These are phyloP conservation scores for Xylota sylvarum DNA, from an alignment of 2,888 invertebrate species.

Conservation along the genomic window DNA sequence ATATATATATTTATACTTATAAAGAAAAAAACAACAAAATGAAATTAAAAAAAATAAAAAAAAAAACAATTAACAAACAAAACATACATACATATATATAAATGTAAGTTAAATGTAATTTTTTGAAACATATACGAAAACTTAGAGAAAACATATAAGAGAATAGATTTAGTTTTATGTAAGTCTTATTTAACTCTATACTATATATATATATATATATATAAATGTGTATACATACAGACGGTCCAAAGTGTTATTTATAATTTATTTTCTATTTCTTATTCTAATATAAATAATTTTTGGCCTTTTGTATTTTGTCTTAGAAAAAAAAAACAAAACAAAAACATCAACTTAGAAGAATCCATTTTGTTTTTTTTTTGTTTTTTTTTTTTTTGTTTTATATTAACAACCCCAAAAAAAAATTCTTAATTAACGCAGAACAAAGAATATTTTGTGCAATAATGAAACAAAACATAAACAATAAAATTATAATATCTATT, in stretches of 20 bases:
- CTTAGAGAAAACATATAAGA: slow-evolving; percentile 57
- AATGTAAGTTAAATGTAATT: slow-evolving; percentile 75
- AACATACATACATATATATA: slow-evolving; percentile 77
- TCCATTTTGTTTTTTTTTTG: too few relatives aligned
- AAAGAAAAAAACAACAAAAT: too few relatives aligned
- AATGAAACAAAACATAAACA: slow-evolving; percentile 37
- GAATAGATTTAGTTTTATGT: slow-evolving; percentile 59
- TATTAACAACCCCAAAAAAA: slow-evolving; percentile 7
- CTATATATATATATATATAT: slow-evolving; percentile 48
- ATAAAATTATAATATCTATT: slow-evolving; percentile 61
- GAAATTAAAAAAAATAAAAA: too few relatives aligned
- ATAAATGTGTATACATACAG: slow-evolving; percentile 63
- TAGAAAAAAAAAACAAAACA: not conserved
- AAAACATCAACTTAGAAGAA: not conserved
- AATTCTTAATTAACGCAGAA: slow-evolving; percentile 9
- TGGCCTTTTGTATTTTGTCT: not conserved
- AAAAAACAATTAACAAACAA: slow-evolving; percentile 42
- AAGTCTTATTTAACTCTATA: slow-evolving; percentile 68
- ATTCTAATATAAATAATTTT: not conserved
- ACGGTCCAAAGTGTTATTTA: slow-evolving; percentile 68
- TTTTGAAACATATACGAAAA: slow-evolving; percentile 77
- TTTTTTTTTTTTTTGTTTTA: not conserved
- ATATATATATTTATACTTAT: slow-evolving; percentile 74
- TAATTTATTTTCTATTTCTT: slow-evolving; percentile 21
- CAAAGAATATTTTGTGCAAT: slow-evolving; percentile 47